Percentiles rank a stretch among this genome's conserved stretches.
phyloP scores from a whole-genome alignment of 2,113 vertebrate species.

The Damaliscus lunatus region DNA sequence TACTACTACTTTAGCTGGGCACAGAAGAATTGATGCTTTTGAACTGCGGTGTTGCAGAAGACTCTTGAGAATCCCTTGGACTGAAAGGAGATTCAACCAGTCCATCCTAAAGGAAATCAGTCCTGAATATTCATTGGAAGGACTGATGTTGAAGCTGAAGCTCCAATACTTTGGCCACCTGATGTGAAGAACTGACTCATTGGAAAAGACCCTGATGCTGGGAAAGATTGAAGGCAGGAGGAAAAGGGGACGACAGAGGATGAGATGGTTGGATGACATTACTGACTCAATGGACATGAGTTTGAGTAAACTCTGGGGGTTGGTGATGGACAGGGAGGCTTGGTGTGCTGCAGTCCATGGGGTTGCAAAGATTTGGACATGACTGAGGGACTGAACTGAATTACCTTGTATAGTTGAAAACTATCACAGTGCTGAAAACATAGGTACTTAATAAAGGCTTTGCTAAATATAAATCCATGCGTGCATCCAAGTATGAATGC shows the following conservation, averaged over 20 bases:
- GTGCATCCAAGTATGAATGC: not conserved
- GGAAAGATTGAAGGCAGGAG: not conserved
- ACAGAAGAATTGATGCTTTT: not conserved
- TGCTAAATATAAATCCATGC: not conserved
- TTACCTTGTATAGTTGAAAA: not conserved
- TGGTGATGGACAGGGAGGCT: not conserved
- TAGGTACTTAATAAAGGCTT: not conserved
- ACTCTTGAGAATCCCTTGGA: not conserved
- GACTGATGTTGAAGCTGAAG: not conserved
- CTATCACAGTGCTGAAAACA: not conserved
- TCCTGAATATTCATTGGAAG: not conserved
- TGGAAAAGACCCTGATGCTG: not conserved
- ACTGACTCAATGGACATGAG: not conserved
- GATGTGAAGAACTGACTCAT: not conserved
- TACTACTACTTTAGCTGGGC: not conserved
- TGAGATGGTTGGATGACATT: not conserved
- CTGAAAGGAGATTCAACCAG: not conserved
- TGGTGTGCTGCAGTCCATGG: not conserved
- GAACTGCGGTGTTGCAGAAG: not conserved
- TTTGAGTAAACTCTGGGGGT: not conserved
- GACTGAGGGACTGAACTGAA: not conserved
- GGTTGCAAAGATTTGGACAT: accelerated
- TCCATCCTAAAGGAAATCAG: not conserved
- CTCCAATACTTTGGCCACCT: not conserved
- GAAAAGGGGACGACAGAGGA: accelerated